Conservation (phyloP, 2,113 vertebrate genomes). For the Plectropomus leopardus region DNA sequence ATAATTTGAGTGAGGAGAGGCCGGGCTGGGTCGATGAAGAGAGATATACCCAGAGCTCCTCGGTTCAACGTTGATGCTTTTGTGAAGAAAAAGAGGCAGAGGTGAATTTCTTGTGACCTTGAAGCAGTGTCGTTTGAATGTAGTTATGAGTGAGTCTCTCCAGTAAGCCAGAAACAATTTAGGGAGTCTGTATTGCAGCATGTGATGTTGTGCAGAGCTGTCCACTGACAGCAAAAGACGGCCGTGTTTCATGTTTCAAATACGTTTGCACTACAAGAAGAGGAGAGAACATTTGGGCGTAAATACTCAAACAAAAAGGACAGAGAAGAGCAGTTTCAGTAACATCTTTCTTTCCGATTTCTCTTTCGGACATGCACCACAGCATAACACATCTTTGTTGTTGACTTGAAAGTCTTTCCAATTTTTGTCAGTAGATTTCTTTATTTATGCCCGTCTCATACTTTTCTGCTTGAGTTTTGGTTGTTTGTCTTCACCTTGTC, state of each 20-base stretch:
- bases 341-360: conserved; percentile 5
- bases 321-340: not conserved
- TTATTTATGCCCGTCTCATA: not conserved
- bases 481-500: not conserved
- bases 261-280: conserved; percentile 39
- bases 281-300: conserved; percentile 22
- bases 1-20: conserved; percentile 53
- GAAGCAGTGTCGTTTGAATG: conserved; percentile 34
- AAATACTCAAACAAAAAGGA: conserved; percentile 28
- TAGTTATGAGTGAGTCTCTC: conserved; percentile 20
- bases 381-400: conserved; percentile 1
- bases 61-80: not conserved
- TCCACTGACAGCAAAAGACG: conserved; percentile 14
- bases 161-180: conserved; percentile 47
- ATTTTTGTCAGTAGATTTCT: not conserved
- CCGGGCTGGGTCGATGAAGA: conserved; percentile 23
- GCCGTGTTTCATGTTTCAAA: conserved; percentile 50
- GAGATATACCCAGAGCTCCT: conserved; percentile 13
- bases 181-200: conserved; percentile 3
- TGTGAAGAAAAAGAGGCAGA: conserved; percentile 1
- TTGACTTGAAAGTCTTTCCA: not conserved
- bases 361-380: not conserved
- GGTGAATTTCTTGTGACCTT: conserved; percentile 50
- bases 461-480: not conserved
- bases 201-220: conserved; percentile 24